These are phyloP conservation scores for Noctua comes DNA, from an alignment of 2,888 invertebrate species.

Conservation along the genomic window DNA sequence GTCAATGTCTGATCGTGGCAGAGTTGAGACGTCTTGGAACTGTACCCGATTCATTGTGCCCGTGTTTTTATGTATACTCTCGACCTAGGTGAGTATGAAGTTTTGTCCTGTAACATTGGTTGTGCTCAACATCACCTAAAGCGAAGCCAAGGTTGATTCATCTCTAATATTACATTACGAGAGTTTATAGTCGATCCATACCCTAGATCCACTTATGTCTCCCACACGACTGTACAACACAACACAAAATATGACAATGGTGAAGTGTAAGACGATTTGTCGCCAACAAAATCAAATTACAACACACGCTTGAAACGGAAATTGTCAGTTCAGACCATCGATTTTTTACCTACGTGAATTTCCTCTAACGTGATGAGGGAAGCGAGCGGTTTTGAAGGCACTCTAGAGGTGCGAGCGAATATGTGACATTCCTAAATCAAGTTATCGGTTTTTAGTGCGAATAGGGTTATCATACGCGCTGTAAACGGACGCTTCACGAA, in stretches of 20 bases:
- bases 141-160: too few species aligned
- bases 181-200: background rate
- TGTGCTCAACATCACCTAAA: too few species aligned
- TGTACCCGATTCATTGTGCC: too few species aligned
- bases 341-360: conserved; percentile 5
- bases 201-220: background rate
- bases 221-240: background rate
- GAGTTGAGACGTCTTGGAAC: too few species aligned
- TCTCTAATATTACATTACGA: background rate
- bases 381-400: conserved; percentile 5
- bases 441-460: conserved; percentile 8
- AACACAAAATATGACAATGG: background rate
- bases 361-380: background rate
- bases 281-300: conserved; percentile 9
- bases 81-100: background rate
- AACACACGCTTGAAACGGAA: background rate
- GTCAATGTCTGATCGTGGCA: too few species aligned
- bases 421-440: conserved; percentile 18
- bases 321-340: conserved; percentile 18
- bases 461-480: background rate
- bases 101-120: too few species aligned
- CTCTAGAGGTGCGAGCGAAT: background rate
- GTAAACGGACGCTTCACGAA: too few species aligned
- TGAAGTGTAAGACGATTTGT: background rate
- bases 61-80: too few species aligned